These are phyloP conservation scores for Chiroxiphia lanceolata DNA, from an alignment of 2,797 vertebrate species.

Conservation along the genomic window DNA sequence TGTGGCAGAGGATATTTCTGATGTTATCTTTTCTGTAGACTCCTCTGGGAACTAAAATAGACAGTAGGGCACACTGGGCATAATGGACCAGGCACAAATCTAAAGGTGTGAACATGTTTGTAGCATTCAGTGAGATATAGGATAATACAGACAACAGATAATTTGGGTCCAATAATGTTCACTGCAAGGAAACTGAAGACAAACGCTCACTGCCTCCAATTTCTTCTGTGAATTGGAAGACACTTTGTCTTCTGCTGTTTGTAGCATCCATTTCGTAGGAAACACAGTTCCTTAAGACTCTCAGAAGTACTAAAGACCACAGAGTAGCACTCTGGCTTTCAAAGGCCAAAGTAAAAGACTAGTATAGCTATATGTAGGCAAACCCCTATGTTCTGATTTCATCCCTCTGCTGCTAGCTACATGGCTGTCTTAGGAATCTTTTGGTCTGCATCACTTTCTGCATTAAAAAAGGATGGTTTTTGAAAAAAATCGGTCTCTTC, in stretches of 20 bases:
- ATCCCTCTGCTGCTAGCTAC: not conserved
- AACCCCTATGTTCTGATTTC: not conserved
- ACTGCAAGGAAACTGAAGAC: not conserved
- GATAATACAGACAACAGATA: not conserved
- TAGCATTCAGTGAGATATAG: not conserved
- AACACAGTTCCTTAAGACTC: not conserved
- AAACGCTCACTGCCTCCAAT: not conserved
- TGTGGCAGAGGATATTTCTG: not conserved
- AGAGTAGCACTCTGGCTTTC: not conserved
- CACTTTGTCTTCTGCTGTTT: not conserved
- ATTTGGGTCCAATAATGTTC: not conserved
- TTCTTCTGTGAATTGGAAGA: not conserved
- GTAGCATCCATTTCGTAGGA: not conserved
- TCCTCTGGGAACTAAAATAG: not conserved
- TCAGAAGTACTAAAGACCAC: not conserved
- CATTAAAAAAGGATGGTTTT: not conserved
- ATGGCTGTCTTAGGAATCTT: not conserved
- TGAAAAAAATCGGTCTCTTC: not conserved
- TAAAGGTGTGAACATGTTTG: not conserved
- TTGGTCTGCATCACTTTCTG: not conserved
- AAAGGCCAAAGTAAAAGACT: not conserved
- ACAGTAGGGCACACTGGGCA: not conserved
- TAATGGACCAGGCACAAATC: not conserved
- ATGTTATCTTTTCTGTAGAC: not conserved
- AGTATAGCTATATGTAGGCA: not conserved